A percentile compares a stretch with the other conserved stretches of the same genome.
Evolutionary conservation across 1,140 invertebrate species (phyloP).

Genomic region (Gryon sp.): DNA sequence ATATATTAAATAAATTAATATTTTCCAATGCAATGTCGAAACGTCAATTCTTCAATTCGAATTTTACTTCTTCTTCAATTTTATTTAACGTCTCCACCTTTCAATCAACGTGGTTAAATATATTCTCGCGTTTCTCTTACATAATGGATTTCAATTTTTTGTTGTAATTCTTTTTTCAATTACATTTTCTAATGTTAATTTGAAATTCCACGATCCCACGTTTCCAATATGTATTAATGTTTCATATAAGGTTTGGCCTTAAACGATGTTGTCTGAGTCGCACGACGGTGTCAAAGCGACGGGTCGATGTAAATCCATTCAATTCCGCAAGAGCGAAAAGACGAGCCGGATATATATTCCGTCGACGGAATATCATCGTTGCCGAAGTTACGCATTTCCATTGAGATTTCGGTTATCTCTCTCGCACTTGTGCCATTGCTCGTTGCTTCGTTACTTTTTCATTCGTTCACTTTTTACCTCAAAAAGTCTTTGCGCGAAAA

Average conservation of each 20-base stretch:
- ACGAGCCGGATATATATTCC: slow-evolving; percentile 32
- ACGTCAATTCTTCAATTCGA: too few species aligned
- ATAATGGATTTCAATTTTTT: too few species aligned
- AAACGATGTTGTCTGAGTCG: slow-evolving; percentile 37
- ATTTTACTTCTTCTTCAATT: too few species aligned
- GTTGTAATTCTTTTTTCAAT: too few species aligned
- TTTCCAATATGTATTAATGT: slow-evolving; percentile 16
- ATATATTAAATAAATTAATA: too few species aligned
- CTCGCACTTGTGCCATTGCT: slow-evolving; percentile 8
- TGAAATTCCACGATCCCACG: background rate
- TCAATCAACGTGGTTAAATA: too few species aligned
- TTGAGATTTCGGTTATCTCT: slow-evolving; percentile 43
- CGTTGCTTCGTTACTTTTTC: slow-evolving; percentile 46
- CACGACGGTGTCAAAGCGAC: slow-evolving; percentile 33
- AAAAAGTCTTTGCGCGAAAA: slow-evolving; percentile 1
- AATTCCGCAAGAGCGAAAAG: slow-evolving; percentile 47
- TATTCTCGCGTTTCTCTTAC: too few species aligned
- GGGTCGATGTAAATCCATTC: slow-evolving; percentile 59
- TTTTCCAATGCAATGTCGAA: too few species aligned
- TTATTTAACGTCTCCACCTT: too few species aligned
- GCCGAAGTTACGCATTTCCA: slow-evolving; percentile 55
- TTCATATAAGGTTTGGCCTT: slow-evolving; percentile 21
- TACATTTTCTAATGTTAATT: too few species aligned
- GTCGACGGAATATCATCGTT: slow-evolving; percentile 31
- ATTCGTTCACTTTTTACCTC: slow-evolving; percentile 23